Conservation (phyloP, 1,140 invertebrate species). For the Brachionus plicatilis region DNA sequence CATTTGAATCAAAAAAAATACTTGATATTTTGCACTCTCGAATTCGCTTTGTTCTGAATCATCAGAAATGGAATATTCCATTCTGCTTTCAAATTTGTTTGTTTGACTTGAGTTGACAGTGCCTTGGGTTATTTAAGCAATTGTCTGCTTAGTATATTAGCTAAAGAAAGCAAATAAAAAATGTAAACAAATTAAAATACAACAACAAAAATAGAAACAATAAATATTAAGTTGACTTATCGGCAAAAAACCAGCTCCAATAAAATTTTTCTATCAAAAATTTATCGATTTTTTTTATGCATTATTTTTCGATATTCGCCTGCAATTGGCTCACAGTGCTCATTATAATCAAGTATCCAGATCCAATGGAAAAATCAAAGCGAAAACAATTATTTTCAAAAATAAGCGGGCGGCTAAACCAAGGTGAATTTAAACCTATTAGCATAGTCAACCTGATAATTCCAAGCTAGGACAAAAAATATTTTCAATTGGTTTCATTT, state of each 20-base stretch:
- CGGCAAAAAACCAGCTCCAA: not conserved
- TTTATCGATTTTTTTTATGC: not conserved
- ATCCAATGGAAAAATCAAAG: not conserved
- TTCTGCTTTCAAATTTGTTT: not conserved
- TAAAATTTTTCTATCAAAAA: not conserved
- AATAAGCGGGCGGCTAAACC: not conserved
- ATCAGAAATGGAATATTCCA: slow-evolving; percentile 39
- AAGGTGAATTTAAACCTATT: not conserved
- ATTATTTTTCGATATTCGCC: not conserved
- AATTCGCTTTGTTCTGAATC: slow-evolving; percentile 37
- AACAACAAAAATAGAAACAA: not conserved
- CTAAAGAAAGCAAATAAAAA: not conserved
- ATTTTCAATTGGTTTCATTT: not conserved
- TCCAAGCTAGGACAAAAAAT: not conserved
- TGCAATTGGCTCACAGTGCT: not conserved
- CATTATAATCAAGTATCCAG: not conserved
- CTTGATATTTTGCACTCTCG: slow-evolving; percentile 4
- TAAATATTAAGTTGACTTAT: not conserved
- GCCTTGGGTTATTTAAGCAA: not conserved
- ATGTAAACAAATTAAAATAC: not conserved
- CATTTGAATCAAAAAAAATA: slow-evolving; percentile 9
- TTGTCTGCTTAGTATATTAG: not conserved
- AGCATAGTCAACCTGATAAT: not conserved
- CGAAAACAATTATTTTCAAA: not conserved
- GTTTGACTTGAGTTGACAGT: not conserved